These are phyloP conservation scores for Muscidifurax raptorellus DNA, from an alignment of 1,140 invertebrate species.

Conservation along the genomic window DNA sequence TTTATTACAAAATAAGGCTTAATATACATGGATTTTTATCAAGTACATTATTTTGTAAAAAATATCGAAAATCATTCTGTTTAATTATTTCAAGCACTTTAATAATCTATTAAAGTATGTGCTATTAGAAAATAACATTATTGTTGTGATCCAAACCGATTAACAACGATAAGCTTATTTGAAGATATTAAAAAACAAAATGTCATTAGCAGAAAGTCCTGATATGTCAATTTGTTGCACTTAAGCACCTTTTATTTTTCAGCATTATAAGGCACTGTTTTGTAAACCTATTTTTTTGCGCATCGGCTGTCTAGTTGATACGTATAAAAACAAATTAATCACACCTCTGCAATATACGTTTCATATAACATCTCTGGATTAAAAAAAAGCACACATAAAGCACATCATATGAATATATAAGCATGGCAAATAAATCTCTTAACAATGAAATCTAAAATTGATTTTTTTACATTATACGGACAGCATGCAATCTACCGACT, in stretches of 20 bases:
- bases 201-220: not conserved
- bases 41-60: not conserved
- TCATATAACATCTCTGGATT: not conserved
- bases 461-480: conserved; percentile 55
- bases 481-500: conserved; percentile 75
- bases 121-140: not conserved
- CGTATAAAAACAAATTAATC: not conserved
- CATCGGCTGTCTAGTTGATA: not conserved
- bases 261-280: not conserved
- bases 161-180: too few species aligned
- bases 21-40: not conserved
- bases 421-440: not conserved
- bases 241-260: not conserved
- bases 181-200: not conserved
- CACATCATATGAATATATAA: conserved; percentile 2
- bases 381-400: not conserved
- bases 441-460: not conserved
- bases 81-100: too few species aligned
- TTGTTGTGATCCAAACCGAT: not conserved
- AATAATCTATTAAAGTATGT: too few species aligned
- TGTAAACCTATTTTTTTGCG: not conserved
- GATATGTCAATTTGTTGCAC: not conserved
- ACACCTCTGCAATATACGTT: not conserved
- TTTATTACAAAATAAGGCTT: not conserved
- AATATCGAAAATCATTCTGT: not conserved